phyloP scores from a whole-genome alignment of 2,113 vertebrate genomes.

The Mormyrus lacerda region DNA sequence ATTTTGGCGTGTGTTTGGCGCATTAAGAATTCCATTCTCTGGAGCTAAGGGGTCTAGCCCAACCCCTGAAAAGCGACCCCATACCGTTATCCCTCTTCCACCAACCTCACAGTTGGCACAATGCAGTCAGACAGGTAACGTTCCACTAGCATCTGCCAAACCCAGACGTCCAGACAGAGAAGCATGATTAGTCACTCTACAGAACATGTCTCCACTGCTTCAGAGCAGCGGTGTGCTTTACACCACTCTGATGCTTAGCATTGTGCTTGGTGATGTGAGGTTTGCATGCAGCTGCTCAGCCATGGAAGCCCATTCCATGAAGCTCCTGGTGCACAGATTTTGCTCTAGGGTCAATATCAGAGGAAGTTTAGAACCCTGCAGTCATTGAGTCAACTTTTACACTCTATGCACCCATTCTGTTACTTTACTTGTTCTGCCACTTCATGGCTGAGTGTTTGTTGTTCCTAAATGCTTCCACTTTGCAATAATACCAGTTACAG shows the following conservation, averaged over 20 bases:
- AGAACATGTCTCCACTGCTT: no score
- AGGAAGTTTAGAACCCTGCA: not conserved
- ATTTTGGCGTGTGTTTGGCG: not conserved
- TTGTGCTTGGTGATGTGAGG: not conserved
- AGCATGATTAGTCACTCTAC: no score
- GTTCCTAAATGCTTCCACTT: not conserved
- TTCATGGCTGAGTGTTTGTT: not conserved
- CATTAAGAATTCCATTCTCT: not conserved
- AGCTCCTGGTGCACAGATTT: not conserved
- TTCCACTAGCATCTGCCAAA: no score
- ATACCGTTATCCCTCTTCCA: not conserved
- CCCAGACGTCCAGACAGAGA: no score
- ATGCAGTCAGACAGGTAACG: not conserved
- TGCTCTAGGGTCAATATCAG: not conserved
- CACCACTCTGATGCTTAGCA: no score
- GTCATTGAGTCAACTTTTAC: not conserved
- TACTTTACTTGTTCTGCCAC: not conserved
- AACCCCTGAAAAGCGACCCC: no score
- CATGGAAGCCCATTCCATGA: not conserved
- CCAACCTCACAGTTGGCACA: not conserved
- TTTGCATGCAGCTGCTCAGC: not conserved
- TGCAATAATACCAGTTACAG: not conserved
- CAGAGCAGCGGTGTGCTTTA: no score
- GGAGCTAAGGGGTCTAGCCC: not conserved
- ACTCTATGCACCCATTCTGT: not conserved